Percentiles rank a stretch among this genome's conserved stretches.
phyloP scores from a whole-genome alignment of 2,113 vertebrate species.

The Pitta sordida region DNA sequence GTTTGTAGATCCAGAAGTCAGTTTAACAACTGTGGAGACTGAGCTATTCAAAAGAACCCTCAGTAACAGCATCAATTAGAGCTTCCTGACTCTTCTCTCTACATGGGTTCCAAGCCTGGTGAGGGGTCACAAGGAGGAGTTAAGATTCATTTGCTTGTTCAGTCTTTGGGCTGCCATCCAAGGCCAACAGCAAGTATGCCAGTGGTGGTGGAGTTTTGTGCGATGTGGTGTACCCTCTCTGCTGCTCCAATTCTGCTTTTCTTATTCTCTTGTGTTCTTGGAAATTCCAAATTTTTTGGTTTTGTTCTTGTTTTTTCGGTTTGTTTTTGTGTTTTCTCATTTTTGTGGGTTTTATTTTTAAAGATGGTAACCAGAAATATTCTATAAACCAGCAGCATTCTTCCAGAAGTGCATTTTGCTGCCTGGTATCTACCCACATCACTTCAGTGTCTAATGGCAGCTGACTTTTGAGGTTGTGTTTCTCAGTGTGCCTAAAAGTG shows the following conservation, averaged over 20 bases:
- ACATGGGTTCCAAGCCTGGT: not conserved
- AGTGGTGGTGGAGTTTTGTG: not conserved
- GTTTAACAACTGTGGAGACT: not conserved
- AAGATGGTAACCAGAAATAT: slow-evolving; percentile 15
- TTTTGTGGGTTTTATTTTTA: no score
- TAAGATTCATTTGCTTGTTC: not conserved
- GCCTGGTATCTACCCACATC: not conserved
- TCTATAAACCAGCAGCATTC: slow-evolving; percentile 15
- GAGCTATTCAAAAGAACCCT: not conserved
- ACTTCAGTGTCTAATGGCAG: not conserved
- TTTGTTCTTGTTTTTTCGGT: not conserved
- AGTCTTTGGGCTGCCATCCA: slow-evolving; percentile 32
- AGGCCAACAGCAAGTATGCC: slow-evolving; percentile 36
- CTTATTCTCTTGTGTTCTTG: slow-evolving; percentile 55
- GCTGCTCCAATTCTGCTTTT: not conserved
- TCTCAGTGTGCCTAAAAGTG: not conserved
- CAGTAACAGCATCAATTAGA: not conserved
- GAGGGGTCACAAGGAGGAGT: not conserved
- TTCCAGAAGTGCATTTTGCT: slow-evolving; percentile 13
- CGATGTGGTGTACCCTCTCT: slow-evolving; percentile 56
- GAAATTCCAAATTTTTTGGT: not conserved
- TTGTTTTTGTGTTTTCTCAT: not conserved
- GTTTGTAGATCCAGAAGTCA: not conserved
- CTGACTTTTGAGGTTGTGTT: slow-evolving; percentile 30
- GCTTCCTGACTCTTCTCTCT: not conserved